Base-by-base conservation (phyloP, 2,113 vertebrate species). In the Perca fluviatilis region DNA sequence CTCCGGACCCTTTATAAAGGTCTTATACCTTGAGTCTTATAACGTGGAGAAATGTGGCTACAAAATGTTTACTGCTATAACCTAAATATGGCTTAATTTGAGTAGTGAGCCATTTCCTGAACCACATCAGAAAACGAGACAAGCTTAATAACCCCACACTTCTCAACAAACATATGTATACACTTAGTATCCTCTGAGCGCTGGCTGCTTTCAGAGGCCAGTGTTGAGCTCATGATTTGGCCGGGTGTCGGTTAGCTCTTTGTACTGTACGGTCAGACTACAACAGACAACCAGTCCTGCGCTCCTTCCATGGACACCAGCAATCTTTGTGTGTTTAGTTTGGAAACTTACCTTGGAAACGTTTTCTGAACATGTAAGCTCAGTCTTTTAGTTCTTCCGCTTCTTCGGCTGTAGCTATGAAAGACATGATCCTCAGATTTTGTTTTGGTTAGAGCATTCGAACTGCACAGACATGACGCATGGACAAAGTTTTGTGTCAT, bases 221-320 rank as follows among this genome's bases (percentile, higher is more conserved):
- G 70, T 49, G 88, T 46, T 95, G 95, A 96, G 94, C 88, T 96
- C 95, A 95, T 93, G 49, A 70, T 85, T 93, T 95, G 94, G 93
- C 92, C 73, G 74, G 72, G 74, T 30, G 72, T 93, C 87, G 92
- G 88, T 90, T 86, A 87, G 46, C 79, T 91, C 86, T 90, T 91
- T 83, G 84, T 91, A 66, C 77, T 49, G 49, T 74, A 81, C 43
- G 46, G 84, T 74, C 87, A 87, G 66, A 81, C 69, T n/a, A 54
- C 61, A 85, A 53, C 82, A 83, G 65, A 80, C 67, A 54, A 76
- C 69, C 58, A 69, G 65, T 63, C 25, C 51, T 81, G 51, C 81
- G 75, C 74, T 91, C 79, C 53, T n/a, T 66, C 74, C 73, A 75
- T 84, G 82, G 76, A 91, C 79, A 83, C 58, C 23, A 57, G 21